These are phyloP conservation scores for Aphidius colemani DNA, from an alignment of 2,888 invertebrate species.

Conservation along the genomic window DNA sequence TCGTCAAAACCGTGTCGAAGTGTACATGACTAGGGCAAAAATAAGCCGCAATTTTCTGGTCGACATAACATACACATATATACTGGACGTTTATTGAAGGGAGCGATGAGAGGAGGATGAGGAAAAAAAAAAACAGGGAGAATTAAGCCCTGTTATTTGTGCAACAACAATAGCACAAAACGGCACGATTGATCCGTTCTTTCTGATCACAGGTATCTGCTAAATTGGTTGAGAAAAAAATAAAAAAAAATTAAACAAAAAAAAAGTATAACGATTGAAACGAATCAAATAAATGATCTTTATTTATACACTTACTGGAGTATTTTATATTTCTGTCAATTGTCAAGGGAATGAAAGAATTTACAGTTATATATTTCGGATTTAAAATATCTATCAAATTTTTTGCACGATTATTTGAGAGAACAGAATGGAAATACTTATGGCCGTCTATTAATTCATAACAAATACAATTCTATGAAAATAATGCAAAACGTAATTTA, in stretches of 20 bases:
- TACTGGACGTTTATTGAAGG: background rate
- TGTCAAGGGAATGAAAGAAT: too few relatives aligned
- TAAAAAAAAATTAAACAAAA: background rate
- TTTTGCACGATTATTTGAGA: too few relatives aligned
- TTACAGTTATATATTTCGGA: too few relatives aligned
- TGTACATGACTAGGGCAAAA: constrained; percentile 39
- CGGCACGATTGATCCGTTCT: constrained; percentile 1
- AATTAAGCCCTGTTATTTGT: constrained; percentile 43
- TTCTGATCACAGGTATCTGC: constrained; percentile 12
- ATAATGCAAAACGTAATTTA: too few relatives aligned
- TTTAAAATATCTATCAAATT: too few relatives aligned
- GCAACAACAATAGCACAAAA: constrained; percentile 43
- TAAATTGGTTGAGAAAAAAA: background rate
- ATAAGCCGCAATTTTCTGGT: constrained; percentile 56
- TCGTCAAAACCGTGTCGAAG: constrained; percentile 39
- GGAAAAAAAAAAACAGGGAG: constrained; percentile 32
- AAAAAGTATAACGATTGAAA: too few relatives aligned
- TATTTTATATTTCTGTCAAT: too few relatives aligned
- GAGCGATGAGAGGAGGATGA: constrained; percentile 11
- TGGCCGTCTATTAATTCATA: too few relatives aligned
- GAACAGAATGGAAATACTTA: too few relatives aligned
- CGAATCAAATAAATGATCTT: too few relatives aligned
- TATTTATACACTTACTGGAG: too few relatives aligned
- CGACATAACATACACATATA: constrained; percentile 40
- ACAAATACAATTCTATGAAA: too few relatives aligned